A percentile compares a stretch with the other conserved stretches of the same genome.
phyloP scores from a whole-genome alignment of 2,888 invertebrate genomes.

The Apamea epomidion region DNA sequence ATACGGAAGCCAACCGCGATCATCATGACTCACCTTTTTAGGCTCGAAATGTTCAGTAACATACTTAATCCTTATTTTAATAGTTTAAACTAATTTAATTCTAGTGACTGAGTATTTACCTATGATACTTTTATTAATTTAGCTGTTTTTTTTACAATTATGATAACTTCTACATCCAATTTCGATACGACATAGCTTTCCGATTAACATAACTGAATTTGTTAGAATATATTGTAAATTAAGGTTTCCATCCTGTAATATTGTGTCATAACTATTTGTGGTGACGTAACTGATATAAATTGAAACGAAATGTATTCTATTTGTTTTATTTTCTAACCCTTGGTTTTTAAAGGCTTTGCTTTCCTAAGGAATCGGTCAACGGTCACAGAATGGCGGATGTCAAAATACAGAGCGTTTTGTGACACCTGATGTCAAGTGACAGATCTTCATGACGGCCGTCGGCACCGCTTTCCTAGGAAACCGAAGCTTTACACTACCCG shows the following conservation, averaged over 20 bases:
- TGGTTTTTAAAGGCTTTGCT: too few relatives aligned
- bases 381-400: neutral
- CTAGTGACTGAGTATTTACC: constrained; percentile 53
- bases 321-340: constrained; percentile 66
- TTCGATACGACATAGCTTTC: constrained; percentile 54
- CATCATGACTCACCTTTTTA: constrained; percentile 41
- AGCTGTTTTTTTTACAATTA: constrained; percentile 19
- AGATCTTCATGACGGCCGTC: too few relatives aligned
- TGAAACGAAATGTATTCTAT: constrained; percentile 66
- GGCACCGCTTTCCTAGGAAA: too few relatives aligned
- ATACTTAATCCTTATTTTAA: constrained; percentile 32
- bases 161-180: constrained; percentile 51
- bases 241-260: constrained; percentile 84
- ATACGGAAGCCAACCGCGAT: constrained; percentile 19
- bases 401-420: neutral
- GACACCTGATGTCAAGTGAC: too few relatives aligned
- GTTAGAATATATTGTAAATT: constrained; percentile 81
- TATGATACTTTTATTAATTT: constrained; percentile 33
- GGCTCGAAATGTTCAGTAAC: constrained; percentile 46
- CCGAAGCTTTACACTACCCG: too few relatives aligned
- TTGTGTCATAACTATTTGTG: constrained; percentile 87
- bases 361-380: neutral
- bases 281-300: constrained; percentile 85
- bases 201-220: constrained; percentile 74
- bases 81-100: constrained; percentile 36